These are phyloP conservation scores for Calliopum simillimum DNA, from an alignment of 2,888 invertebrate species.

Conservation along the genomic window DNA sequence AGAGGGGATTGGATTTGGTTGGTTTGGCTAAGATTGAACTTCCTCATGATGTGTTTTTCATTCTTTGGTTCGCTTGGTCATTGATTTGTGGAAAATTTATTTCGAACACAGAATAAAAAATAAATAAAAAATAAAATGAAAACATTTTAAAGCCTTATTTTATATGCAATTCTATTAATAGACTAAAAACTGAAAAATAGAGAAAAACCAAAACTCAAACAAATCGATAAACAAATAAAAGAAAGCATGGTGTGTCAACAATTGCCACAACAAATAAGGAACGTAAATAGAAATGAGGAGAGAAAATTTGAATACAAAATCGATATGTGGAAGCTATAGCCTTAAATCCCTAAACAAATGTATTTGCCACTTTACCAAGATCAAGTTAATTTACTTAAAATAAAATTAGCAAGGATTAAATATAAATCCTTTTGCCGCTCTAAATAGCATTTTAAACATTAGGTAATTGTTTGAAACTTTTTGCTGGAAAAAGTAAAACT, in stretches of 20 bases:
- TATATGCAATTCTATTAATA: slow-evolving; percentile 14
- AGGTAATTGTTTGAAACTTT: too few species aligned
- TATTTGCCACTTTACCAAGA: too few species aligned
- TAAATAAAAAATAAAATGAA: neutral
- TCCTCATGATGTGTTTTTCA: neutral
- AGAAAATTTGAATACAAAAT: neutral
- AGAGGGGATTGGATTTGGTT: too few species aligned
- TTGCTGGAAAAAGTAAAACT: too few species aligned
- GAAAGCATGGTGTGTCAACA: neutral
- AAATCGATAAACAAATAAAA: slow-evolving; percentile 11
- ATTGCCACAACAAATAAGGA: neutral
- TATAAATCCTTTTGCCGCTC: too few species aligned
- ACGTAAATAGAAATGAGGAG: neutral
- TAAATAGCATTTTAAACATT: too few species aligned
- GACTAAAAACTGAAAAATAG: neutral
- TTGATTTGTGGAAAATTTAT: slow-evolving; percentile 8
- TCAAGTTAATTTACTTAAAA: too few species aligned
- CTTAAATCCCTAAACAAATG: too few species aligned
- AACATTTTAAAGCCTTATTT: neutral
- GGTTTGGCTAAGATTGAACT: neutral
- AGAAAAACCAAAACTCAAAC: neutral
- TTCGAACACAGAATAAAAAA: neutral
- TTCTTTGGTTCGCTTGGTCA: slow-evolving; percentile 9
- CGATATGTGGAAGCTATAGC: too few species aligned
- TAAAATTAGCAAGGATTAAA: too few species aligned